Evolutionary conservation across 2,113 vertebrate genomes (phyloP).

Genomic region (Microcebus jonahi): DNA sequence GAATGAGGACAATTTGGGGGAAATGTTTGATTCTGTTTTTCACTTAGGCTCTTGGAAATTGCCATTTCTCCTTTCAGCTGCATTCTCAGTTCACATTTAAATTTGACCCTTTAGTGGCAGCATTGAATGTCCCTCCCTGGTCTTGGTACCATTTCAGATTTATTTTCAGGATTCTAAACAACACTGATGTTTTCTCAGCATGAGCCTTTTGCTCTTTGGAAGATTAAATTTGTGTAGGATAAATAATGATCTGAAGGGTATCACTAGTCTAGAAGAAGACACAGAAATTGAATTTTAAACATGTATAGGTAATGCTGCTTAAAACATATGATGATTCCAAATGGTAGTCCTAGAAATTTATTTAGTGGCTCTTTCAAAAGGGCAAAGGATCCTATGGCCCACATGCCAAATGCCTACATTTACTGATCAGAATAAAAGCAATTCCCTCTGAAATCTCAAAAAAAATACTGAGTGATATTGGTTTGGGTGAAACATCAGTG

Average conservation of each 20-base stretch:
- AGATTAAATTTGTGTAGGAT: background rate
- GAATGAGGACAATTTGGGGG: background rate
- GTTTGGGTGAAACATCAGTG: background rate
- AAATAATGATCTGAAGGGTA: background rate
- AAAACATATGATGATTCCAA: background rate
- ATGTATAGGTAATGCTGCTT: background rate
- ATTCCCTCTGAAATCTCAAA: background rate
- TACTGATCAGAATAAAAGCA: background rate
- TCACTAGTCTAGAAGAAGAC: background rate
- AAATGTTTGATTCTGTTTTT: background rate
- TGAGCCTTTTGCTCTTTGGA: background rate
- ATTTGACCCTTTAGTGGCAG: background rate
- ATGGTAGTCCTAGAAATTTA: background rate
- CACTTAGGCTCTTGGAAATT: background rate
- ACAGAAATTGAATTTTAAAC: background rate
- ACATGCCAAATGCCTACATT: background rate
- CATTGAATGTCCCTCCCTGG: background rate
- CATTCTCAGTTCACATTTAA: background rate
- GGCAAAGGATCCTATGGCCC: background rate
- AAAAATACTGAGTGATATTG: background rate
- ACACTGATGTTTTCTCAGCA: background rate
- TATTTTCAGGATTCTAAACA: conserved; percentile 28
- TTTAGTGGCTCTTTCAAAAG: background rate
- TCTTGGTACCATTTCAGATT: background rate
- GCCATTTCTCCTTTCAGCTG: background rate